Conservation (phyloP, 2,797 vertebrate species). For the Scyliorhinus canicula region DNA sequence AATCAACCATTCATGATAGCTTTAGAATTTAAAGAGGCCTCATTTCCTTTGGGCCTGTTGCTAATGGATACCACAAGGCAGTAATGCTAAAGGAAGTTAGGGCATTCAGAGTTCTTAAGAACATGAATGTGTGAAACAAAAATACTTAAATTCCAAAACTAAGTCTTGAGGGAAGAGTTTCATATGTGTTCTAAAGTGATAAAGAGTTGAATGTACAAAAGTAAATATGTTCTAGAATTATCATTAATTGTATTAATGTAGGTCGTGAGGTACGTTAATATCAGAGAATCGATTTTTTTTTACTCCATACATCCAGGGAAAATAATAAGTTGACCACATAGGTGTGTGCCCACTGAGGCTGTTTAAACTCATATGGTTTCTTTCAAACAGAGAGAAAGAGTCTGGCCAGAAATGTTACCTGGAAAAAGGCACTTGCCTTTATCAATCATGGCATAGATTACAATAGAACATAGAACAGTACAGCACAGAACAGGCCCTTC, state of each 20-base stretch:
- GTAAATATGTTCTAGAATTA: not conserved
- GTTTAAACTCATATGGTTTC: not conserved
- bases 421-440: no score
- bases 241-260: not conserved
- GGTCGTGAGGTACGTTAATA: not conserved
- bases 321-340: not conserved
- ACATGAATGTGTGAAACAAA: not conserved
- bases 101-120: not conserved
- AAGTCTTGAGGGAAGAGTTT: not conserved
- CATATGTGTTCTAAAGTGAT: not conserved
- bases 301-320: not conserved
- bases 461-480: no score
- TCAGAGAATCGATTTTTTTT: not conserved
- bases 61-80: not conserved
- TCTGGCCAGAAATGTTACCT: no score
- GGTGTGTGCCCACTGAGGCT: not conserved
- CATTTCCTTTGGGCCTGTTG: not conserved
- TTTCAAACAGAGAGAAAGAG: not conserved
- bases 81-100: not conserved
- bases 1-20: not conserved
- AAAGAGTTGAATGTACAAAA: not conserved
- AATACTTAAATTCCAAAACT: not conserved
- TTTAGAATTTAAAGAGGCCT: not conserved
- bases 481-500: no score
- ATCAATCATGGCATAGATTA: no score